Base-by-base conservation (phyloP, 2,888 invertebrate genomes). In the Machimus rusticus region DNA sequence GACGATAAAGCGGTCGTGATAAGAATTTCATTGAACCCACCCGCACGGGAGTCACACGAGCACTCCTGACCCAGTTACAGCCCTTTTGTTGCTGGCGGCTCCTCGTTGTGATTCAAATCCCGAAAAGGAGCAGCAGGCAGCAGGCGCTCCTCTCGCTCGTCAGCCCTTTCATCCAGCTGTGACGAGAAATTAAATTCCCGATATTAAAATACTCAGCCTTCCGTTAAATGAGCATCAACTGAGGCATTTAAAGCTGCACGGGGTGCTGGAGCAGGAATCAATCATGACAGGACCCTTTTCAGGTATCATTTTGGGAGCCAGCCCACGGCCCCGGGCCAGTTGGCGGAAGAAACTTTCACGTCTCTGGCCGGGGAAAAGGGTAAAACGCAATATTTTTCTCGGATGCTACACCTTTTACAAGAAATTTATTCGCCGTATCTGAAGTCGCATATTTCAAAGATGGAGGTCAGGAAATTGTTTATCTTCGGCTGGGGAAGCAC, bases 171-270 rank as follows among this genome's bases (percentile, higher is more conserved):
- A 82, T 57, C 82, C 57, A 31, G 51, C 57, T 82, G 51, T 31
- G 82, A 82, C 55, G 57, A 82, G 34, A 82, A 82, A 82, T 82
- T 82, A 57, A 82, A 82, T 82, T 57, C 57, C 66, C 57, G 66
- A 82, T 82, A 82, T 82, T 82, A 82, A 66, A 82, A 66, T 82
- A 82, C 82, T 82, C 82, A 82, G 57, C 82, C 82, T 82, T 82
- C 82, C 82, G 57, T 82, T 82, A 82, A 82, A 82, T 82, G 66
- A 82, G 82, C 82, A 82, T 82, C 55, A 66, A 82, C 37, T 82
- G 34, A 66, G 82, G 82, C 82, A 82, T 82, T 82, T 66, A 82
- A 34, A 23, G 37, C 66, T 66, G 12, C 28, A 57, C 19, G 57
- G 34, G 76, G 55, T 37, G 37, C 19, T n/a, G 78, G 78, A 39